Base-by-base conservation (phyloP, 1,140 invertebrate species). In the Zaprionus vittiger region DNA sequence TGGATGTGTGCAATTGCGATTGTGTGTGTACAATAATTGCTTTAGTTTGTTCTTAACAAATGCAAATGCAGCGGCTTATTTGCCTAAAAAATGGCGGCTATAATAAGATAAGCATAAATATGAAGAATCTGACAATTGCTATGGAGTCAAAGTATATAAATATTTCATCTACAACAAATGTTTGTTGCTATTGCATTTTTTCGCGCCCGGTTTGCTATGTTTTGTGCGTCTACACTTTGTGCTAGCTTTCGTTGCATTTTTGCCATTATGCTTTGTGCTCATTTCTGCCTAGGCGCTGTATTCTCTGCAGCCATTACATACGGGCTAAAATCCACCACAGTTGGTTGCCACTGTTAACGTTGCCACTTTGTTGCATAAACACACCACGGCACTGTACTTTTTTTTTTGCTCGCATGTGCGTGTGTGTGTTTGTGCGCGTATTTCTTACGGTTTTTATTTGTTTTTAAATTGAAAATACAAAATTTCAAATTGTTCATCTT, bases 371-470 rank as follows among this genome's bases (percentile, higher is more conserved):
- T 49, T 59, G 59, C 60, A 62, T 28, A 64, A 82, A 82, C 65
- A 85, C 82, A 84, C 82, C 82, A 84, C 81, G 78, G 84, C 82
- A 89, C 85, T 89, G 85, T 89, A 89, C 85, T 89, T 89, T 89
- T 86, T 86, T 69, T 68, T 77, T 76, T 73, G 55, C 56, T 77
- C 60, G 49, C 54, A 60, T 65, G 38, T 68, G 64, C 49, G 57
- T 68, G 73, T 76, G 65, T 73, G 68, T 77, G 75, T 59, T 63
- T 73, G 71, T 73, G 75, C 75, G 70, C 70, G 70, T 73, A 73
- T 68, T 68, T 62, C n/a, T n/a, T 52, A 52, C 54, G 52, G 62
- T 73, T 77, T 73, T 67, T 73, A 66, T 72, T 81, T 76, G 64
- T 65, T 89, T 90, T 84, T 54, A 83, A 83, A 79, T 55, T 69